Conservation (phyloP, 2,113 vertebrate species). For the Maccullochella peelii region DNA sequence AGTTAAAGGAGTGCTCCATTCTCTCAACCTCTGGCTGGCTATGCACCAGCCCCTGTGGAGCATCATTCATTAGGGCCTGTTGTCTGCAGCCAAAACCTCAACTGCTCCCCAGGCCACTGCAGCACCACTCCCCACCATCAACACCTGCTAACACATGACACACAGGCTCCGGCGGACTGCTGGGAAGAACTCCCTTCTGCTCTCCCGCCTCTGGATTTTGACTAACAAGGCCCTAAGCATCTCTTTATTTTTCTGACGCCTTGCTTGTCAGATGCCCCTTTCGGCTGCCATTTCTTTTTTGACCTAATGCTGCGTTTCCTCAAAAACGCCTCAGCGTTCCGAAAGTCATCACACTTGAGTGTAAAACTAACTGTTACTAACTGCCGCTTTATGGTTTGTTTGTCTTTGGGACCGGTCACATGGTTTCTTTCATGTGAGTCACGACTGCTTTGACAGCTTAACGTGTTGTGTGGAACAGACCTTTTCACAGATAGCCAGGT, state of each 20-base stretch:
- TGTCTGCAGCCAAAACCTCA: conserved; percentile 55
- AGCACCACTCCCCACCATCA: conserved; percentile 65
- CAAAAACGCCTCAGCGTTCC: conserved; percentile 31
- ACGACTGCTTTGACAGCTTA: conserved; percentile 62
- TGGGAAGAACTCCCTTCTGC: conserved; percentile 36
- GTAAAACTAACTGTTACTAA: conserved; percentile 60
- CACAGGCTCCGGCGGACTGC: conserved; percentile 44
- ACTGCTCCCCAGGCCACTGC: conserved; percentile 46
- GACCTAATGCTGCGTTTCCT: conserved; percentile 42
- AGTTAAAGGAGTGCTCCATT: conserved; percentile 49
- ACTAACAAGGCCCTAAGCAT: conserved; percentile 62
- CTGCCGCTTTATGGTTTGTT: conserved; percentile 62
- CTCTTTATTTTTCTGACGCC: conserved; percentile 38
- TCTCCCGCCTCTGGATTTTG: conserved; percentile 12
- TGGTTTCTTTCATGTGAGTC: conserved; percentile 66
- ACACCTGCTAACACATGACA: conserved; percentile 75
- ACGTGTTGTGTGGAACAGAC: conserved; percentile 44
- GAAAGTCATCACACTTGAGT: conserved; percentile 44
- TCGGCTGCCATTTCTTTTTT: conserved; percentile 2
- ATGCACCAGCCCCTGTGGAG: conserved; percentile 50
- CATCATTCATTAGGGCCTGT: conserved; percentile 66
- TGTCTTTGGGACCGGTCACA: conserved; percentile 43
- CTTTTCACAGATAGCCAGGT: conserved; percentile 49
- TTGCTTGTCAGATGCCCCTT: conserved; percentile 20
- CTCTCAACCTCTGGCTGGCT: conserved; percentile 51